These are phyloP conservation scores for Climacteris rufus DNA, from an alignment of 2,113 vertebrate genomes.

Conservation along the genomic window DNA sequence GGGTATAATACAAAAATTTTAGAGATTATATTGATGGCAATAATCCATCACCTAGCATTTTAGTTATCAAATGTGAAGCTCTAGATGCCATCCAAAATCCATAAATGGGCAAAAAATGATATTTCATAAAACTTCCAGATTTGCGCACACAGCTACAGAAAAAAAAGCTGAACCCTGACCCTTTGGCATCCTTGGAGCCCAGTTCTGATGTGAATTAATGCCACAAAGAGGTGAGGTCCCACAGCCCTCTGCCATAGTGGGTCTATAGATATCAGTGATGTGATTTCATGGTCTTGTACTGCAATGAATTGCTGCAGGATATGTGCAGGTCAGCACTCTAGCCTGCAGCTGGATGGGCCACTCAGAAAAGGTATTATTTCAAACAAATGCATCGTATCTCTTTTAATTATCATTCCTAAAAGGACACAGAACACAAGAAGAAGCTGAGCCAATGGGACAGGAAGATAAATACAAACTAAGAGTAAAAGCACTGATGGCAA, in stretches of 20 bases:
- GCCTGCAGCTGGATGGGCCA: neutral
- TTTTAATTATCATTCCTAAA: neutral
- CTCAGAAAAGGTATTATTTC: neutral
- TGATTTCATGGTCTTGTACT: neutral
- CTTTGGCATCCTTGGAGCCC: neutral
- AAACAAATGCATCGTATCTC: neutral
- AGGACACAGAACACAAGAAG: neutral
- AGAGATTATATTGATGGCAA: neutral
- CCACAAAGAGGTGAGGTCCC: neutral
- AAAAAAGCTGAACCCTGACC: neutral
- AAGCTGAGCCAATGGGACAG: neutral
- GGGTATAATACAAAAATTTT: neutral
- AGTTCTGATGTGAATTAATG: neutral
- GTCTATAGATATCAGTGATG: neutral
- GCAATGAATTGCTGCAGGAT: neutral
- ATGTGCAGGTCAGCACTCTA: neutral
- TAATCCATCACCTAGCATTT: neutral
- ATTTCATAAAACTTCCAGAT: neutral
- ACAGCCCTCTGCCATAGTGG: neutral
- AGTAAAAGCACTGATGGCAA: slow-evolving; percentile 19
- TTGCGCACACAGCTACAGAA: neutral
- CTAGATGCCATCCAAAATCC: neutral
- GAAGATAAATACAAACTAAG: neutral
- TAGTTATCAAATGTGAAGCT: neutral
- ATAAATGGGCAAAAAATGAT: neutral